phyloP scores from a whole-genome alignment of 2,113 vertebrate genomes.

The Hepsetus odoe region DNA sequence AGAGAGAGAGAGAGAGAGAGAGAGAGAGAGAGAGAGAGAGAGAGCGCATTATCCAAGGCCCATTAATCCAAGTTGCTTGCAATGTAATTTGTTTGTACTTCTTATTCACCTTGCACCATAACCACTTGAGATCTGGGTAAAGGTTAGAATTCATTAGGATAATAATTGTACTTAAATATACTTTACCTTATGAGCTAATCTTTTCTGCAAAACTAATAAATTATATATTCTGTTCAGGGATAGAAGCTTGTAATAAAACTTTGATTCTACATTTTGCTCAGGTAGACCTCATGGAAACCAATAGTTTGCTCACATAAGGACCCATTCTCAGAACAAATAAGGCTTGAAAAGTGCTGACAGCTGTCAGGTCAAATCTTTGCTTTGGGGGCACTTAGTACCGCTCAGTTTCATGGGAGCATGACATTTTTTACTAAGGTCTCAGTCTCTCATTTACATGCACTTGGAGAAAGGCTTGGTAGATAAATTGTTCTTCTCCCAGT shows the following conservation, averaged over 20 bases:
- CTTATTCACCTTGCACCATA: neutral
- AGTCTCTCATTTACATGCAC: constrained; percentile 23
- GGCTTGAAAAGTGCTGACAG: neutral
- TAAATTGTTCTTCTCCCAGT: constrained; percentile 1
- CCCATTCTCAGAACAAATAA: too few species aligned
- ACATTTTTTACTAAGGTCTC: constrained; percentile 23
- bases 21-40: neutral
- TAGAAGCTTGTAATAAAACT: neutral
- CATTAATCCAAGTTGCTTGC: neutral
- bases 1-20: too few species aligned
- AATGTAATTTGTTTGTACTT: neutral
- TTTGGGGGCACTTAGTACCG: neutral
- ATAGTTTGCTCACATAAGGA: too few species aligned
- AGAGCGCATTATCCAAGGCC: neutral
- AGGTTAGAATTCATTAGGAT: neutral
- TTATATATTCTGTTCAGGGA: neutral
- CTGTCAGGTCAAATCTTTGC: neutral
- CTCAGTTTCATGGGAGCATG: neutral
- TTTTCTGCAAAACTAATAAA: neutral
- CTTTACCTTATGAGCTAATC: neutral
- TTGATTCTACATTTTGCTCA: neutral
- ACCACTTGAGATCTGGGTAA: neutral
- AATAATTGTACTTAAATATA: neutral
- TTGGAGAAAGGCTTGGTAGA: neutral
- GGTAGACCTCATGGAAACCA: neutral